phyloP scores from a whole-genome alignment of 2,888 invertebrate species.

The Phortica okadai region DNA sequence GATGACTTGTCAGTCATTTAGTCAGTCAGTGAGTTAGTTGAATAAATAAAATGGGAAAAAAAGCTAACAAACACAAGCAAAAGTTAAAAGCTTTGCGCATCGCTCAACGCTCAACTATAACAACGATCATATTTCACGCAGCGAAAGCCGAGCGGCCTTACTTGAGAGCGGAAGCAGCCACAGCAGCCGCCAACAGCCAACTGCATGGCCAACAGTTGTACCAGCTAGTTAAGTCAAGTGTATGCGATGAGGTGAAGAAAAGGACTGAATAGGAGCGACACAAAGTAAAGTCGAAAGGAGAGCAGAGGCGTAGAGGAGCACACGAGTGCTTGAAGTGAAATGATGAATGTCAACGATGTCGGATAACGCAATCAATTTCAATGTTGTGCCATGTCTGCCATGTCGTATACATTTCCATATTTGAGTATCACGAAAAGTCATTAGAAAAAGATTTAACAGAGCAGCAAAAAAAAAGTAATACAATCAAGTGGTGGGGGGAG shows the following conservation, averaged over 20 bases:
- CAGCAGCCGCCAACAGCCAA: not conserved
- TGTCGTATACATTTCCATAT: constrained; percentile 12
- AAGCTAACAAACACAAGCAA: not conserved
- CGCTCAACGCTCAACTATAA: not conserved
- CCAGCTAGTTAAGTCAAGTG: not conserved
- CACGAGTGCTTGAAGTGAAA: not conserved
- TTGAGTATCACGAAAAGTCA: constrained; percentile 1
- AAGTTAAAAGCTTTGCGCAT: constrained; percentile 1
- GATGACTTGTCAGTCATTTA: not conserved
- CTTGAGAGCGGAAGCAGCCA: not conserved
- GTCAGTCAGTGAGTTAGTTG: not conserved
- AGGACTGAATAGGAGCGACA: not conserved
- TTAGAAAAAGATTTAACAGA: constrained; percentile 17
- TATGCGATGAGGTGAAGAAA: not conserved
- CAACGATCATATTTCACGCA: constrained; percentile 21
- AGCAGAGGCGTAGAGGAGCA: too few relatives aligned
- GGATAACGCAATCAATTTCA: not conserved
- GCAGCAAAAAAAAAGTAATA: not conserved
- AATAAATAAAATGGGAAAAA: not conserved
- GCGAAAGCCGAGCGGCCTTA: not conserved
- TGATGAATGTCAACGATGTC: not conserved
- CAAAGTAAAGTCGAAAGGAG: too few relatives aligned
- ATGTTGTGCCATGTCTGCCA: not conserved
- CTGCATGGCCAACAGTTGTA: not conserved
- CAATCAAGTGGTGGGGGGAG: not conserved